Percentiles rank a stretch among this genome's conserved stretches.
These are phyloP conservation scores for Noctilio leporinus DNA, from an alignment of 2,113 vertebrate genomes.

Conservation along the genomic window DNA sequence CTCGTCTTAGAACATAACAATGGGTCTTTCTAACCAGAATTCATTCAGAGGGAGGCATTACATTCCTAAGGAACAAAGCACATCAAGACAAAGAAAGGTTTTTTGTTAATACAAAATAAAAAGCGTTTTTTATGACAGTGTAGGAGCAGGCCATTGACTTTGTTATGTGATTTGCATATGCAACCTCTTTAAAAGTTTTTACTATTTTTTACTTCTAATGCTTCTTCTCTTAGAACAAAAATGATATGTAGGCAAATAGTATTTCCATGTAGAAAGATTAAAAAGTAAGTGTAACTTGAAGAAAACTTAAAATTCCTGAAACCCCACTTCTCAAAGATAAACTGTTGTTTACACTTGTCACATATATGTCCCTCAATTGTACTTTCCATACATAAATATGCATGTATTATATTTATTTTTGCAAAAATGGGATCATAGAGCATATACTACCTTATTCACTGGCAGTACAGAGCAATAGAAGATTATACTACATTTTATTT, in stretches of 20 bases:
- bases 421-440: neutral
- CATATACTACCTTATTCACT: neutral
- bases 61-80: neutral
- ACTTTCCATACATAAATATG: neutral
- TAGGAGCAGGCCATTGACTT: neutral
- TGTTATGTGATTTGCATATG: neutral
- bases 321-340: neutral
- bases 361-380: neutral
- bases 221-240: conserved; percentile 1
- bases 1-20: neutral
- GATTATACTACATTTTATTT: neutral
- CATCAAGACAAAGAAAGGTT: neutral
- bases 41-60: neutral
- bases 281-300: neutral
- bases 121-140: neutral
- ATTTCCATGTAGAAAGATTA: neutral
- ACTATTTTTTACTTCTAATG: neutral
- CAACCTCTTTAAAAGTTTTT: neutral
- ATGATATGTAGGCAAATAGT: neutral
- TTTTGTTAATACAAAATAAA: neutral
- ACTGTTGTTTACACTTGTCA: neutral
- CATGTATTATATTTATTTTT: neutral
- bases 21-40: neutral
- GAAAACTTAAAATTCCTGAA: neutral
- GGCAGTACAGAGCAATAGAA: neutral